A percentile compares a stretch with the other conserved stretches of the same genome.
These are phyloP conservation scores for Parasteatoda lunata DNA, from an alignment of 2,888 invertebrate species.

Conservation along the genomic window DNA sequence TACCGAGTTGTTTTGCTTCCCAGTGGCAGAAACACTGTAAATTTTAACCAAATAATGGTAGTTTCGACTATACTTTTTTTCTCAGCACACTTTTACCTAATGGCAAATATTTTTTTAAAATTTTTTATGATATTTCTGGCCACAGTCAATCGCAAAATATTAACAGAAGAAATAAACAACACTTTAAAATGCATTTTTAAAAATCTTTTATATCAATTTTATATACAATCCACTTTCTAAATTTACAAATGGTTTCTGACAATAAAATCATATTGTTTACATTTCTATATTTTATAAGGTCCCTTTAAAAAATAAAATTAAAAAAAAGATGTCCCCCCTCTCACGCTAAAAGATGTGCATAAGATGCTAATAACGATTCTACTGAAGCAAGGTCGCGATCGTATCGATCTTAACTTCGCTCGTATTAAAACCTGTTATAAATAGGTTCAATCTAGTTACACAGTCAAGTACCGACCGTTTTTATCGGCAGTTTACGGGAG, in stretches of 20 bases:
- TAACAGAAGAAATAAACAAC: too few relatives aligned
- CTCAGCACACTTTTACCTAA: too few relatives aligned
- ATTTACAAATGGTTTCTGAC: neutral
- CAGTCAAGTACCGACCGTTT: slow-evolving; percentile 48
- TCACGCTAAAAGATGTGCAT: slow-evolving; percentile 46
- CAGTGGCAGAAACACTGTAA: too few relatives aligned
- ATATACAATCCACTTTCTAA: too few relatives aligned
- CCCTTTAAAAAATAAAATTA: slow-evolving; percentile 11
- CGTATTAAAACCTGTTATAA: slow-evolving; percentile 68
- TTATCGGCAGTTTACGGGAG: slow-evolving; percentile 60
- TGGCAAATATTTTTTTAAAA: too few relatives aligned
- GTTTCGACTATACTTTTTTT: too few relatives aligned
- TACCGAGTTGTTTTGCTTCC: too few relatives aligned
- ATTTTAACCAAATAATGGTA: too few relatives aligned
- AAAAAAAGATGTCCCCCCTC: slow-evolving; percentile 14
- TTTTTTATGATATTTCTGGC: too few relatives aligned
- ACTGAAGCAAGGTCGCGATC: slow-evolving; percentile 25
- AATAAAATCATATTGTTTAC: neutral
- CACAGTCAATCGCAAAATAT: too few relatives aligned
- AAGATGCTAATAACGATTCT: slow-evolving; percentile 64
- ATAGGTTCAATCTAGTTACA: slow-evolving; percentile 67
- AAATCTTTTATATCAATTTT: too few relatives aligned
- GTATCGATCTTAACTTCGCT: slow-evolving; percentile 30
- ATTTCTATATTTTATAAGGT: slow-evolving; percentile 48
- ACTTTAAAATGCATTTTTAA: too few relatives aligned